These are phyloP conservation scores for Orgyia antiqua DNA, from an alignment of 2,888 invertebrate species.

Conservation along the genomic window DNA sequence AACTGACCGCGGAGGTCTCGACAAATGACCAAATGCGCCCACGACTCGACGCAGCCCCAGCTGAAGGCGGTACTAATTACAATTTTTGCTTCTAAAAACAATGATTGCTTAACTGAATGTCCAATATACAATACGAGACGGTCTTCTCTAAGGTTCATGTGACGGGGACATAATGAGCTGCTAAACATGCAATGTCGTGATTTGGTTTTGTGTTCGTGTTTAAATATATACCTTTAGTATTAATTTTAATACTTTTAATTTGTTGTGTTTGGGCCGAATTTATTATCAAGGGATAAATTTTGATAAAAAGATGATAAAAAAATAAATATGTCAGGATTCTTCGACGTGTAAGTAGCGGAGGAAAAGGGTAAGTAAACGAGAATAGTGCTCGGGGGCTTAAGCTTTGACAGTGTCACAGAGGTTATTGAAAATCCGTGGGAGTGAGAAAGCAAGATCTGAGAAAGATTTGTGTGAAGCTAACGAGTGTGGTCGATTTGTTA, in stretches of 20 bases:
- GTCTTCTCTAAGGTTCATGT: constrained; percentile 69
- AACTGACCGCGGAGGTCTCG: constrained; percentile 21
- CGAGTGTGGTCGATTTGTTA: constrained; percentile 47
- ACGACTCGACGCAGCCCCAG: constrained; percentile 59
- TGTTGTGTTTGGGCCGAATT: constrained; percentile 63
- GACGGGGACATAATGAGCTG: constrained; percentile 71
- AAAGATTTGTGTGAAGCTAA: constrained; percentile 59
- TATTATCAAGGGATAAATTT: constrained; percentile 32
- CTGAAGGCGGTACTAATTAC: constrained; percentile 47
- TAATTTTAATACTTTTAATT: constrained; percentile 30
- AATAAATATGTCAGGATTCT: constrained; percentile 30
- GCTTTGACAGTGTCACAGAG: constrained; percentile 64
- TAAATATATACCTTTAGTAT: constrained; percentile 25
- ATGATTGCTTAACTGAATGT: constrained; percentile 60
- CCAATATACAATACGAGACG: constrained; percentile 65
- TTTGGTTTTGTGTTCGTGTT: constrained; percentile 60
- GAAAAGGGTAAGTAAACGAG: constrained; percentile 42
- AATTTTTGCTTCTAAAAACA: constrained; percentile 55
- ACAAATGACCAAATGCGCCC: constrained; percentile 28
- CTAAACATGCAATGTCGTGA: constrained; percentile 77
- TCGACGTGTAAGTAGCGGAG: constrained; percentile 48
- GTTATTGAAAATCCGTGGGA: constrained; percentile 59
- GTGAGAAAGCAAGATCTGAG: constrained; percentile 64
- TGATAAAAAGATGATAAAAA: constrained; percentile 10
- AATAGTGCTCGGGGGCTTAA: constrained; percentile 63